A percentile compares a stretch with the other conserved stretches of the same genome.
phyloP scores from a whole-genome alignment of 2,888 invertebrate genomes.

The Eupelmus urozonus region DNA sequence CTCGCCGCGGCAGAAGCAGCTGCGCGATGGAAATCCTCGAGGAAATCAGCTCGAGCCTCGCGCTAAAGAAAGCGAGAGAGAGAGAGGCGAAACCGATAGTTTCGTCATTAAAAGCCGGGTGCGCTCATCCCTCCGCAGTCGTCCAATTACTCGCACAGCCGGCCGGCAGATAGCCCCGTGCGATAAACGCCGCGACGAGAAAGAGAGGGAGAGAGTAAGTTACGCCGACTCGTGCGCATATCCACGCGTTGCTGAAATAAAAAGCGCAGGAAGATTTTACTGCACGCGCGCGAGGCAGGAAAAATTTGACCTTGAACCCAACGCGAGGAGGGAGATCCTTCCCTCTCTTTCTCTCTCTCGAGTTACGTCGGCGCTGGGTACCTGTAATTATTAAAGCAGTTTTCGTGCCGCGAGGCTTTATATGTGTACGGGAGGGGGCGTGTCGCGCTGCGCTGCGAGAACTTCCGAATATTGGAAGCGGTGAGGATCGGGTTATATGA shows the following conservation, averaged over 20 bases:
- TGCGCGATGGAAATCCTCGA: not conserved
- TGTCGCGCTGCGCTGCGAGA: not conserved
- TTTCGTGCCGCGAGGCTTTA: constrained; percentile 15
- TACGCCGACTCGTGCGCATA: not conserved
- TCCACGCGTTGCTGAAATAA: not conserved
- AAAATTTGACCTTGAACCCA: constrained; percentile 41
- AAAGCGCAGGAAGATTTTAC: constrained; percentile 14
- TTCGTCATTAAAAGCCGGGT: constrained; percentile 52
- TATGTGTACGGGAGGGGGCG: not conserved
- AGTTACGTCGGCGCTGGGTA: not conserved
- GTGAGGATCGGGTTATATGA: constrained; percentile 19
- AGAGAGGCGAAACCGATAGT: constrained; percentile 44
- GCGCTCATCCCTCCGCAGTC: not conserved
- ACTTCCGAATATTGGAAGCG: constrained; percentile 26
- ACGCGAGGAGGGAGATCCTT: not conserved
- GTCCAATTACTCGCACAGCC: constrained; percentile 34
- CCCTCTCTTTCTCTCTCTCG: not conserved
- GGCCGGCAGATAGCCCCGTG: constrained; percentile 27
- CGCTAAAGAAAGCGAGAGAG: not conserved
- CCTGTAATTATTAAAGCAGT: constrained; percentile 22
- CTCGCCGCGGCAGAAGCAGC: too few species aligned
- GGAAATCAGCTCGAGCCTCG: not conserved
- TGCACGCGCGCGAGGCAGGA: constrained; percentile 4
- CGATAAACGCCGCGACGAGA: constrained; percentile 34
- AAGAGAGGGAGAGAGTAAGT: not conserved